Conservation (phyloP, 2,797 vertebrate species). For the Perodicticus potto region DNA sequence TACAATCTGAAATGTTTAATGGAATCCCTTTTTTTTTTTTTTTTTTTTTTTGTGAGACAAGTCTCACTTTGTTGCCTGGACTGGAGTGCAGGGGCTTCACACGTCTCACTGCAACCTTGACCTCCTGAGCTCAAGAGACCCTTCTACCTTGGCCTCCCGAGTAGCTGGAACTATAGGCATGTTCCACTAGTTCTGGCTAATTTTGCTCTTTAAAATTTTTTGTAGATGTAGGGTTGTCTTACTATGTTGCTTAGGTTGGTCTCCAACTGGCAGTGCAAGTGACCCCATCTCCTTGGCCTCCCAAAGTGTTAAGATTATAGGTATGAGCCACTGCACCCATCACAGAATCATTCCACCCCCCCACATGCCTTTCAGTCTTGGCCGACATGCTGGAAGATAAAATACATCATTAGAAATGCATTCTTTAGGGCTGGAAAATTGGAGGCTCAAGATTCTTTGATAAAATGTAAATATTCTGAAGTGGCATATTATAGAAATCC, state of each 20-base stretch:
- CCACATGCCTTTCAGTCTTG: conserved; percentile 25
- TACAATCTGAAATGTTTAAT: no score
- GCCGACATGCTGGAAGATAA: background rate
- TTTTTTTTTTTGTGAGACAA: no score
- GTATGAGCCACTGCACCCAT: background rate
- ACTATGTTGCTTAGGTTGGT: background rate
- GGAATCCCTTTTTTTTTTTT: background rate
- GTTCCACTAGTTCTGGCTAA: background rate
- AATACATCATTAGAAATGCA: conserved; percentile 18
- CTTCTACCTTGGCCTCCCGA: background rate
- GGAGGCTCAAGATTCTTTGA: background rate
- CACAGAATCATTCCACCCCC: background rate
- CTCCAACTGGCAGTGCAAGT: background rate
- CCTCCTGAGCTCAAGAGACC: background rate
- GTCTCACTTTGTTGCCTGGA: background rate
- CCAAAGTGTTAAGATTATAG: background rate
- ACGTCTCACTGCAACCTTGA: background rate
- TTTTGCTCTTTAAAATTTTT: background rate
- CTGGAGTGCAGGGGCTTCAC: background rate
- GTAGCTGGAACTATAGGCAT: background rate
- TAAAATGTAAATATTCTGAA: conserved; percentile 41
- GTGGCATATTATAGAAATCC: background rate
- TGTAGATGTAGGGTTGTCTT: background rate
- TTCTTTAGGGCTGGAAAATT: conserved; percentile 22
- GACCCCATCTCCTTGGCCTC: background rate